Evolutionary conservation across 2,888 invertebrate species (phyloP), one percentile per base, ranked within the genome.

Genomic region (Cylloceria caligata): DNA sequence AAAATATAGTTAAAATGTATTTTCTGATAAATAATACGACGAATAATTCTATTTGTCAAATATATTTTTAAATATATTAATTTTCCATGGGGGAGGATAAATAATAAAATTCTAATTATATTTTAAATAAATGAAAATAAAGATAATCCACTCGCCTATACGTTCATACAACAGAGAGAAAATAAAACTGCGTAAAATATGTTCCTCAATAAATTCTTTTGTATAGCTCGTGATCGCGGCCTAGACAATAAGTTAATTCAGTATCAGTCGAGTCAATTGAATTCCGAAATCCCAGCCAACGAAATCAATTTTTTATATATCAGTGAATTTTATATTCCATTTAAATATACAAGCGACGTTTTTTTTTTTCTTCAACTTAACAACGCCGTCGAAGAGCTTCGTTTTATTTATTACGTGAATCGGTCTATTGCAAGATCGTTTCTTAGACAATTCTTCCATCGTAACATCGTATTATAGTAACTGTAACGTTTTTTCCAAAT

Each of bases 171-270:
- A 30, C 30, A 75, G 74, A 52, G 77, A 78, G 77, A 78, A 64
- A 69, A 78, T 74, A 34, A 71, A 82, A 82, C 71, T 71, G 69
- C 68, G 60, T 30, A 73, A 42, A n/a, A 81, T 71, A 77, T 62
- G 82, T 74, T 83, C 73, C 76, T 78, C 27, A 67, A 79, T n/a
- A 45, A 69, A 67, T 64, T 69, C 55, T 67, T 65, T 72, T 65
- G 39, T 34, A 34, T 67, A 72, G 47, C 21, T 57, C 65, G 60
- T 49, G 19, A 67, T 49, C 13, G 49, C 39, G 47, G 27, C 36
- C 42, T 71, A 52, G 55, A 45, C 30, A 36, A 34, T 62, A 49
- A 65, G 49, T 62, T 69, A 34, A 69, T 52, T 36, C 34, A 65
- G 64, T 39, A 45, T 30, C 42, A 21, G 27, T 13, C 34, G 55